Base-by-base conservation (phyloP, 2,888 invertebrate species). In the Caenorhabditis sp. region DNA sequence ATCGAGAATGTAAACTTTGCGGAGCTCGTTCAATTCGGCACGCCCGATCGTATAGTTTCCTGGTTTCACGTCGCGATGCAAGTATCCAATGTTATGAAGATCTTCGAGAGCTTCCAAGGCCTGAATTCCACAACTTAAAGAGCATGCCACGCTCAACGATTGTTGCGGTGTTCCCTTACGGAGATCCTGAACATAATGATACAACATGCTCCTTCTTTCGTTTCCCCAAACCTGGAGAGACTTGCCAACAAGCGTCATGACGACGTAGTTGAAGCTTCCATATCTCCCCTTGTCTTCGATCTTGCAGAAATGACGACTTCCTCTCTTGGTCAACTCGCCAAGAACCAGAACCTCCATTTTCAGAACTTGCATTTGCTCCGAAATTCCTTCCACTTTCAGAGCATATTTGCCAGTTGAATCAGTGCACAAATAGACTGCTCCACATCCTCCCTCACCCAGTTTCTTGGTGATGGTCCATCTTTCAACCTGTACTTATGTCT, bases 321-420 rank as follows among this genome's bases (percentile, higher is more conserved):
- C 89, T n/a, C 86, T 81, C 66, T 90, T 90, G 26, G 86, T 85
- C 74, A 91, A 83, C 79, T 90, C 90, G 61, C 84, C 77, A 56
- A 91, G 80, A 56, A 91, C 90, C 63, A 85, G 86, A 31, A 91
- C 91, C 59, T 91, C 91, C 91, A 91, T 91, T 66, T 90, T 91
- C 54, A 90, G 87, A 31, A 89, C 88, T 84, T 89, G 87, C 83
- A 89, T 87, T 72, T 85, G 86, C 79, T 90, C 90, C 59, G 85
- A 88, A 73, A 86, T 86, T 19, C 88, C 88, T 61, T 89, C 89
- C 19, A 87, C 87, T 76, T 91, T 91, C 64, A 91, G 77, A 22
- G 91, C 90, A 76, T 90, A 90, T 72, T 85, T 79, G 7, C 91
- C 90, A 2, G 89, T 88, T 2, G 86, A 16, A 54, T 90, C 88